Base-by-base conservation (phyloP, 2,888 invertebrate species). In the Argyra leucocephala region DNA sequence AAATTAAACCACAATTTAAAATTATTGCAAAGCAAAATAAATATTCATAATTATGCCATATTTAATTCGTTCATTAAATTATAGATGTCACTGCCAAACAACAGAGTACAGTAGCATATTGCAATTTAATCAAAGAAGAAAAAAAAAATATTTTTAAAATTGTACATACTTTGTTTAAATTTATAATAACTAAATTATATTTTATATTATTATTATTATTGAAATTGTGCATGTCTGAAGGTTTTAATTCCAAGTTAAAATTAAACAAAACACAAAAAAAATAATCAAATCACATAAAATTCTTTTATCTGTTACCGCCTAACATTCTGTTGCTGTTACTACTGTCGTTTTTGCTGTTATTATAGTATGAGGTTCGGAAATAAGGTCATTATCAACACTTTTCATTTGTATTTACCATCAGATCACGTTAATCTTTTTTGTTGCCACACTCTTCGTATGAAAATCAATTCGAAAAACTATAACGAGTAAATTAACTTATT, bases 51-150 rank as follows among this genome's bases (percentile, higher is more conserved):
- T 31, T 7, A 31, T 31, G 31, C 12, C 31, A 31, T 31, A 31
- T 31, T 31, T 10, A 31, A 10, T 31, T 31, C 12, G 9, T 31
- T 31, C 31, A 31, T 31, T 31, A 31, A 31, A 31, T 31, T 48
- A 48, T 48, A 48, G 48, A 48, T 48, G 48, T 48, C 48, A 48
- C 48, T 48, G 48, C 48, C 48, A 48, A 48, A n/a, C 48, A n/a
- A 48, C 12, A 31, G 31, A n/a, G 7, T 31, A 31, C 31, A 31
- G 3, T n/a, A 31, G 7, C 1, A 31, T 10, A 31, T 6, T 31
- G 9, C 7, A 31, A 31, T 4, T 10, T 10, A 6, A 31, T 6
- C 3, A 31, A 31, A 31, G 12, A 31, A 31, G 12, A 3, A 31
- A 31, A 31, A 31, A 31, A 2, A 31, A 31, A 3, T 10, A 31